phyloP scores from a whole-genome alignment of 2,113 vertebrate genomes.

The Antigone vipio region DNA sequence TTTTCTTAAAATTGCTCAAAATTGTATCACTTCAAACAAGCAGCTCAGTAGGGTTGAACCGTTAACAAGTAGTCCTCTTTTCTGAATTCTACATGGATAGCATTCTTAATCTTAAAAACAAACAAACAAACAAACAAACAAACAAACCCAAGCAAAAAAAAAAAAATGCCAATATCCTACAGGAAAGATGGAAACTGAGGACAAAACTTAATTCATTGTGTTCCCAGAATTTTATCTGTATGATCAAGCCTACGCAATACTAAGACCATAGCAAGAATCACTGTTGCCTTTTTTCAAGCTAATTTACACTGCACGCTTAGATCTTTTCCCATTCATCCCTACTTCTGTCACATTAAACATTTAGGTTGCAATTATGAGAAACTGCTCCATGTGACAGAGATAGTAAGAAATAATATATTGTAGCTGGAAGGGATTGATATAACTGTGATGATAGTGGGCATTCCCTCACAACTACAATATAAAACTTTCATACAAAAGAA shows the following conservation, averaged over 20 bases:
- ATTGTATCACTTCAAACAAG: neutral
- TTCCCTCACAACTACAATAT: neutral
- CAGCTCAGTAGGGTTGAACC: neutral
- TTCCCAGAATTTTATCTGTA: neutral
- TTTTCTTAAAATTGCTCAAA: neutral
- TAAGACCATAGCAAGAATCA: neutral
- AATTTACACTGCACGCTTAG: neutral
- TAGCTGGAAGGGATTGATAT: neutral
- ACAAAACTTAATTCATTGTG: neutral
- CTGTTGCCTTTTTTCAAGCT: neutral
- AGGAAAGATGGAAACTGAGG: neutral
- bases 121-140: neutral
- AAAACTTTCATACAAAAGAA: neutral
- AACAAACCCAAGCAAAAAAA: neutral
- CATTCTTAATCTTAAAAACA: neutral
- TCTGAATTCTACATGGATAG: neutral
- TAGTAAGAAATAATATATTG: slow-evolving; percentile 1
- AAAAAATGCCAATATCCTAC: too few species aligned
- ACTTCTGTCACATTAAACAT: slow-evolving; percentile 41
- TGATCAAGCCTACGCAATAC: neutral
- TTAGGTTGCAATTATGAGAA: slow-evolving; percentile 37
- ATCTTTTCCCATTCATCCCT: neutral
- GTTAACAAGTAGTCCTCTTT: neutral
- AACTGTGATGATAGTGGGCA: neutral
- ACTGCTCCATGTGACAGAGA: neutral